A percentile compares a stretch with the other conserved stretches of the same genome.
Evolutionary conservation across 2,113 vertebrate species (phyloP).

Genomic region (Paratilapia polleni): DNA sequence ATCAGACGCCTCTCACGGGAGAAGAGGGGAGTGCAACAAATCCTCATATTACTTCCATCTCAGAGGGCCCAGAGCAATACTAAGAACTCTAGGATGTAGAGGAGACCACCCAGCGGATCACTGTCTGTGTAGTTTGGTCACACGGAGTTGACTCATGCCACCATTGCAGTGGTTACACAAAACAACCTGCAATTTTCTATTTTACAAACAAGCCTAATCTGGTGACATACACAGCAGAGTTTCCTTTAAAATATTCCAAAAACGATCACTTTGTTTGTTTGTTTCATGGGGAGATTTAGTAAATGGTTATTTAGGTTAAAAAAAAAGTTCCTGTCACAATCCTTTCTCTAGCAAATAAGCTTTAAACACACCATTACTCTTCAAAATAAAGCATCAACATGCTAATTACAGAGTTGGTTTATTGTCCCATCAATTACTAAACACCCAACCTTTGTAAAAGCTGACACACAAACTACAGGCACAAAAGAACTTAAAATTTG

Average conservation of each 20-base stretch:
- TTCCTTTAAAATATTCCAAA: background rate
- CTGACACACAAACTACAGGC: constrained; percentile 23
- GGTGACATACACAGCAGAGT: constrained; percentile 8
- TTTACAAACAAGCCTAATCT: constrained; percentile 55
- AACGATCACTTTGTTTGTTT: background rate
- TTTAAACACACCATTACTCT: background rate
- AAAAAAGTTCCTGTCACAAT: background rate
- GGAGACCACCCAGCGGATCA: constrained; percentile 69
- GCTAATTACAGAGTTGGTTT: constrained; percentile 39
- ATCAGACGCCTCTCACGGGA: constrained; percentile 40
- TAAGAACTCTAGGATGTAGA: constrained; percentile 15
- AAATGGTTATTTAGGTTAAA: background rate
- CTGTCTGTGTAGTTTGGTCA: constrained; percentile 27
- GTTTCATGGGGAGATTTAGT: background rate
- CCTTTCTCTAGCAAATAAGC: background rate
- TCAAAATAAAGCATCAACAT: constrained; percentile 16
- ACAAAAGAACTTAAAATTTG: constrained; percentile 2
- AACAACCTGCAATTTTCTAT: constrained; percentile 65
- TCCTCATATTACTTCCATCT: constrained; percentile 43
- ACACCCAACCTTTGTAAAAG: constrained; percentile 25
- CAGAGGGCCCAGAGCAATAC: constrained; percentile 27
- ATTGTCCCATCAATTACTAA: constrained; percentile 31
- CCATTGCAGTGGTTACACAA: constrained; percentile 37
- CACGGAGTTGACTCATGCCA: constrained; percentile 56
- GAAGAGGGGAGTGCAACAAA: constrained; percentile 14